phyloP scores from a whole-genome alignment of 64 coral and sea anemone species.

The Dendrophyllia cribrosa region DNA sequence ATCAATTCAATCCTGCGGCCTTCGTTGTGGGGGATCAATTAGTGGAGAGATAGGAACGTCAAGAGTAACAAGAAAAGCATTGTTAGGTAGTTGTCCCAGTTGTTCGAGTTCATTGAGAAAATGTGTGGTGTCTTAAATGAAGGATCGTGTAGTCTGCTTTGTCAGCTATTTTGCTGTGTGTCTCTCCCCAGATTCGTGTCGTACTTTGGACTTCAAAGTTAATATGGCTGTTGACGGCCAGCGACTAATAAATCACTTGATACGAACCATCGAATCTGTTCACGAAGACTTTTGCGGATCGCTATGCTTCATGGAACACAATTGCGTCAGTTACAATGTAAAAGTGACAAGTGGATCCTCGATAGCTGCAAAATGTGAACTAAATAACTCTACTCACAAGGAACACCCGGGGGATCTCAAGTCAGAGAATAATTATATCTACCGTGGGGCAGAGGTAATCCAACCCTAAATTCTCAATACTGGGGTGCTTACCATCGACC shows the following conservation, averaged over 20 bases:
- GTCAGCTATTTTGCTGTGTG: no score
- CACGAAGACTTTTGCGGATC: neutral
- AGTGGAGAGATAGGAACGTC: no score
- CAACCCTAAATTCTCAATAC: no score
- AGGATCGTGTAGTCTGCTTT: no score
- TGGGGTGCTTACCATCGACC: no score
- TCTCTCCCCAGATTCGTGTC: neutral
- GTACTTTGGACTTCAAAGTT: neutral
- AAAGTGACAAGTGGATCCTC: neutral
- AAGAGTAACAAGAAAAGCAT: no score
- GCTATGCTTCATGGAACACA: neutral
- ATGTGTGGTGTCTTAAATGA: no score
- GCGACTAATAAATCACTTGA: neutral
- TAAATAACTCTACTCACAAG: constrained; percentile 8
- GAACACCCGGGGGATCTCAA: neutral
- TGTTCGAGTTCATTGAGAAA: no score
- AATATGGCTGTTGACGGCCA: neutral
- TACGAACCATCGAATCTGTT: neutral
- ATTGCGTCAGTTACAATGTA: constrained; percentile 25
- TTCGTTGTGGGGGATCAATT: no score
- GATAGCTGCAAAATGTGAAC: neutral
- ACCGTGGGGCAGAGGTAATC: constrained; percentile 7
- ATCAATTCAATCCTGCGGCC: no score
- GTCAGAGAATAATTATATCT: neutral
- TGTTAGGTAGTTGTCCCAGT: no score